Evolutionary conservation across 2,113 vertebrate genomes (phyloP).

Genomic region (Anser cygnoides): DNA sequence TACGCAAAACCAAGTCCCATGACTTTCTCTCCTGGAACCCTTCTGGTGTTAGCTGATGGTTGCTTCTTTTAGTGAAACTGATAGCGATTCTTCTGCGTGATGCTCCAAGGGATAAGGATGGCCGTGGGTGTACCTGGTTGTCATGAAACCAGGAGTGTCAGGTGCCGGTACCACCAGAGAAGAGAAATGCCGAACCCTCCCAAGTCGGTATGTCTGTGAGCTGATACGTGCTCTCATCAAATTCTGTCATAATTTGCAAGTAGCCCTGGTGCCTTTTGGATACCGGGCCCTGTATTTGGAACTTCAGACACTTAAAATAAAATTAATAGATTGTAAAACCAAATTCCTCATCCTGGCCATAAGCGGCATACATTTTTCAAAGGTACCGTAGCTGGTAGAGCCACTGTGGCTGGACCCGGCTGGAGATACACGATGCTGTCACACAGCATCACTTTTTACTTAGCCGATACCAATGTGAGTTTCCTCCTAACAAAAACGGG

Average conservation of each 20-base stretch:
- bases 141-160: neutral
- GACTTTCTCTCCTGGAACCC: neutral
- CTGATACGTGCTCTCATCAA: neutral
- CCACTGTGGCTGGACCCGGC: no score
- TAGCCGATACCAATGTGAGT: neutral
- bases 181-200: neutral
- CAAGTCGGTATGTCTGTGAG: accelerated
- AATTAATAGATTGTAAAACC: neutral
- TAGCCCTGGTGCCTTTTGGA: neutral
- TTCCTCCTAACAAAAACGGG: neutral
- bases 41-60: neutral
- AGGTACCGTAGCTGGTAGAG: neutral
- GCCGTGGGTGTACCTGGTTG: neutral
- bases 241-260: neutral
- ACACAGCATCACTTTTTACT: neutral
- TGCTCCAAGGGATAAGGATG: neutral
- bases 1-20: neutral
- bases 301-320: neutral
- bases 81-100: no score
- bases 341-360: neutral
- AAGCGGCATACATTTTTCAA: accelerated
- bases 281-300: no score
- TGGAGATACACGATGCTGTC: neutral
- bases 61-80: neutral
- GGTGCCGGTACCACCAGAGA: neutral